These are phyloP conservation scores for Chrysogorgia sp. DNA, from an alignment of 92 coral and sea anemone species.

Conservation along the genomic window DNA sequence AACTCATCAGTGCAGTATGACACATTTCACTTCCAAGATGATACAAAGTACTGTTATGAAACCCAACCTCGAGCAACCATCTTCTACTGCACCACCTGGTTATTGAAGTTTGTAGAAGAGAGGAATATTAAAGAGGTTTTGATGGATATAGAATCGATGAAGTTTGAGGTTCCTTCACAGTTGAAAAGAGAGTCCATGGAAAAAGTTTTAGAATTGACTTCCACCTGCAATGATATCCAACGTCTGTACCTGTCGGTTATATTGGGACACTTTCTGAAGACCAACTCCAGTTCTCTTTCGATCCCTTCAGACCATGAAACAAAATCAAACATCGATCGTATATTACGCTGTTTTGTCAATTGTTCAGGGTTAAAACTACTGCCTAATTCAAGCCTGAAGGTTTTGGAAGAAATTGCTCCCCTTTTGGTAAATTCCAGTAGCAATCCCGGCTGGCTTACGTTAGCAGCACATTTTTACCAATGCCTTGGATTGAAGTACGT, in stretches of 20 bases:
- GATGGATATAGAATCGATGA: conserved; percentile 1
- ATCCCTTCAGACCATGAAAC: neutral
- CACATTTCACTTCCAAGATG: conserved; percentile 54
- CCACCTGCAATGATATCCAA: neutral
- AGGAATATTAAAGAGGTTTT: conserved; percentile 14
- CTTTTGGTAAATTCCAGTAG: conserved; percentile 18
- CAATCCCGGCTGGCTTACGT: conserved; percentile 29
- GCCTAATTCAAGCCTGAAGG: conserved; percentile 7
- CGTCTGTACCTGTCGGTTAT: conserved; percentile 12
- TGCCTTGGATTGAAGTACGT: conserved; percentile 10
- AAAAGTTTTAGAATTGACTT: neutral
- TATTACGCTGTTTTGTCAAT: neutral
- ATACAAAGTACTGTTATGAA: neutral
- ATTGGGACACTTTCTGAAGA: neutral
- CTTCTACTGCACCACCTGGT: conserved; percentile 13
- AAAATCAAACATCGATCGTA: conserved; percentile 13
- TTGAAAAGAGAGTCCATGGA: neutral
- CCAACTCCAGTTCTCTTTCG: neutral
- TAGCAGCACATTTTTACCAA: conserved; percentile 27
- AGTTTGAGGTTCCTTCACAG: neutral
- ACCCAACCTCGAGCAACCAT: conserved; percentile 8
- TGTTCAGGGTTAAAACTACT: neutral
- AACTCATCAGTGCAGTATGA: conserved; percentile 59
- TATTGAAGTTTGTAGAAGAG: neutral
- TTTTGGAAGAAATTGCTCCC: conserved; percentile 21